Evolutionary conservation across 2,113 vertebrate species (phyloP).

Genomic region (Syrrhaptes paradoxus): DNA sequence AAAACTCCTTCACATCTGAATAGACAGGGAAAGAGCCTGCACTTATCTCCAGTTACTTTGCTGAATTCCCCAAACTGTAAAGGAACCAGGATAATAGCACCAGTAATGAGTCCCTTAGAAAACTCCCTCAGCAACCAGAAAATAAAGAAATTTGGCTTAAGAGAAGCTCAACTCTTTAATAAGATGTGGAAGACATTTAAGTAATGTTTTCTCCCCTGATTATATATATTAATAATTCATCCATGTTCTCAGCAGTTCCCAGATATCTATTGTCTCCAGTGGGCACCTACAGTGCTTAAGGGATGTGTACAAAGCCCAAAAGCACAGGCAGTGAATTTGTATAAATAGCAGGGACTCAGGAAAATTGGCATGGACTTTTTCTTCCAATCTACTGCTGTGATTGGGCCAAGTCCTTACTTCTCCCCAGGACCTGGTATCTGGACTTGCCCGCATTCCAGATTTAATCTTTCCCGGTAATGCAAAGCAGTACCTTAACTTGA

Average conservation of each 20-base stretch:
- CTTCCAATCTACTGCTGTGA: neutral
- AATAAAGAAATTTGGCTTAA: neutral
- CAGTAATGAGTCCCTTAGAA: neutral
- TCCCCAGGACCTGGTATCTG: neutral
- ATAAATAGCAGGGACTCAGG: neutral
- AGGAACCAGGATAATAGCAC: neutral
- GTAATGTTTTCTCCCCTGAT: neutral
- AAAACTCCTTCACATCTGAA: neutral
- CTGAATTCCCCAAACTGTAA: neutral
- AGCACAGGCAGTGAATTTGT: neutral
- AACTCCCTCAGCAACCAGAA: neutral
- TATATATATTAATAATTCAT: neutral
- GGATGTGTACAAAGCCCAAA: neutral
- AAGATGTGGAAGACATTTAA: neutral
- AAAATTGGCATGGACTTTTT: neutral
- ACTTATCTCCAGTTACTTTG: neutral
- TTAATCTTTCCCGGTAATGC: neutral
- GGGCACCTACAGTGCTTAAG: neutral
- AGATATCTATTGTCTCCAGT: neutral
- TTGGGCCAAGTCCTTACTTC: neutral
- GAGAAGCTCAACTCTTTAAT: neutral
- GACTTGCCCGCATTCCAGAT: neutral
- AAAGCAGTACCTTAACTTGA: neutral
- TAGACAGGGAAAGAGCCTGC: neutral
- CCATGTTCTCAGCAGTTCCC: neutral